Evolutionary conservation across 1,140 invertebrate genomes (phyloP).

Genomic region (Bombus balteatus): DNA sequence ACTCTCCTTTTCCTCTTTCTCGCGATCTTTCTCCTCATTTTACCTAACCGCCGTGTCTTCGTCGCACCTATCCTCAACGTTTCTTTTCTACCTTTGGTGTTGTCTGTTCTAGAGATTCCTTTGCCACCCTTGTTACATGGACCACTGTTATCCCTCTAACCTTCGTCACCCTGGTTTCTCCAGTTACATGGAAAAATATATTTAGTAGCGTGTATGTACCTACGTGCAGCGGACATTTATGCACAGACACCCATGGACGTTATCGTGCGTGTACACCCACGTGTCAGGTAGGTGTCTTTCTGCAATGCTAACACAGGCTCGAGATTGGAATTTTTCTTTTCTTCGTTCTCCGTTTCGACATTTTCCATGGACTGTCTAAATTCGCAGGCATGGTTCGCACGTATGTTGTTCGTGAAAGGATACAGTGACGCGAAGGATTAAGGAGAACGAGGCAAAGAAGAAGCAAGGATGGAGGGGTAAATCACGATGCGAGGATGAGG

Average conservation of each 20-base stretch:
- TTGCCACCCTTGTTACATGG: slow-evolving; percentile 29
- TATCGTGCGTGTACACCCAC: neutral
- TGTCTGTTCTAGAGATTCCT: slow-evolving; percentile 1
- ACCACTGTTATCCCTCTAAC: slow-evolving; percentile 44
- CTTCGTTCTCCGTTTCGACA: neutral
- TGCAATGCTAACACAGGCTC: neutral
- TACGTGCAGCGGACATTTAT: slow-evolving; percentile 10
- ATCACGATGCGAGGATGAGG: neutral
- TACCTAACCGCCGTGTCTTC: slow-evolving; percentile 1
- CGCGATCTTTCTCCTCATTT: slow-evolving; percentile 24
- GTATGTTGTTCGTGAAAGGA: neutral
- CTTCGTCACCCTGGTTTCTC: slow-evolving; percentile 49
- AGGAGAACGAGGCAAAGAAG: neutral
- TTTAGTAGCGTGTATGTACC: slow-evolving; percentile 41
- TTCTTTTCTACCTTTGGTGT: slow-evolving; percentile 9
- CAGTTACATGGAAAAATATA: slow-evolving; percentile 71
- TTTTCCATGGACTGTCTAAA: neutral
- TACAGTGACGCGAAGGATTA: neutral
- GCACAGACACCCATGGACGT: neutral
- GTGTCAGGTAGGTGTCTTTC: neutral
- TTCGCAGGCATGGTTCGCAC: neutral
- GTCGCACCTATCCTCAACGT: neutral
- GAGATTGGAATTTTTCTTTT: neutral
- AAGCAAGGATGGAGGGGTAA: neutral
- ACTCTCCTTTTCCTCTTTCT: slow-evolving; percentile 12